Base-by-base conservation (phyloP, 2,113 vertebrate species). In the Tetrao urogallus region DNA sequence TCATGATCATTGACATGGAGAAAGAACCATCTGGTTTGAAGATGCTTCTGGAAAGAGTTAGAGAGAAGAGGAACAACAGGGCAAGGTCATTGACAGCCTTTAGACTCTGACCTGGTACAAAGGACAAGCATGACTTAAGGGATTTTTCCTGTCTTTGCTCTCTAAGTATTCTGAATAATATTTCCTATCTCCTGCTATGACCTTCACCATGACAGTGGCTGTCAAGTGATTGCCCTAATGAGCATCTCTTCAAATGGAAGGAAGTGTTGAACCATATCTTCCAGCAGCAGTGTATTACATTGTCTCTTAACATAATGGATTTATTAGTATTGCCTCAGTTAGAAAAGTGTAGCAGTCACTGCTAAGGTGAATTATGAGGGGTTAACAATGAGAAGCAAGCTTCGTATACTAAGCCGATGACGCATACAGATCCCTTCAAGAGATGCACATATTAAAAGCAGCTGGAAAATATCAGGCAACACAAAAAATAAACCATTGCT, bases 371-470 rank as follows among this genome's bases (percentile, higher is more conserved):
- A 75, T 93, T 75, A 94, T 50, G 86, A 82, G 73, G 87, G 60
- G 82, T 88, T 94, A 84, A 86, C 69, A 88, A 84, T 72, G 82
- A 79, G 80, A 93, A 82, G 79, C 75, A 86, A 90, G 80, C 61
- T 69, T 34, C 79, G 24, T 34, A 22, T 73, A 25, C 65, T 32
- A 34, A 86, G 72, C 38, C 67, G 57, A 75, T 94, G 89, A 69
- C 57, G 94, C 89, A 91, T 11, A 74, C n/a, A 60, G 57, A 88
- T 82, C n/a, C 73, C 48, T 94, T 89, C 80, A 75, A 88, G 86
- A 88, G 52, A 78, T 58, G 48, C 19, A 86, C 20, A 8, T 86
- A 92, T 93, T 91, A 90, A 91, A 95, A 96, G 20, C 95, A 94
- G 72, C 88, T 94, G 88, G 94, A 93, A 94, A 90, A 88, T 30